phyloP scores from a whole-genome alignment of 2,797 vertebrate species.

The Eidolon dupreanum region DNA sequence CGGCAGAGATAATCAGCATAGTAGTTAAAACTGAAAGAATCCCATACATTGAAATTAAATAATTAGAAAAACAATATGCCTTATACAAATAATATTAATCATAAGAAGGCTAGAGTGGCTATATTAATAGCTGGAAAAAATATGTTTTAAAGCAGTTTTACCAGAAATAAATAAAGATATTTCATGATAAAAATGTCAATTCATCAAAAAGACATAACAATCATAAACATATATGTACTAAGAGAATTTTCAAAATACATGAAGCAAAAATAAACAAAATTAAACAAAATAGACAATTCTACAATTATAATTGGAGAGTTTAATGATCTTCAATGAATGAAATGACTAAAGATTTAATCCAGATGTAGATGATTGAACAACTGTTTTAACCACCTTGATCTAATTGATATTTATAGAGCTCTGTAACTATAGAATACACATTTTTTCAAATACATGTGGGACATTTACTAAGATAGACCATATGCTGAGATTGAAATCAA shows the following conservation, averaged over 20 bases:
- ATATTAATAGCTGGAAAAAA: neutral
- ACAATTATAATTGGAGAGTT: neutral
- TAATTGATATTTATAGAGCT: neutral
- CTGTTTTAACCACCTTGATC: neutral
- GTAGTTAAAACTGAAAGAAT: neutral
- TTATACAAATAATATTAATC: neutral
- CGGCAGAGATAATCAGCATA: neutral
- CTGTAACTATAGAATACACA: neutral
- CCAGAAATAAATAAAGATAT: neutral
- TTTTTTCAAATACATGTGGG: neutral
- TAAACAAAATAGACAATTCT: neutral
- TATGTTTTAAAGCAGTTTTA: neutral
- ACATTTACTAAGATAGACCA: neutral
- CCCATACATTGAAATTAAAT: neutral
- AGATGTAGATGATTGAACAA: neutral
- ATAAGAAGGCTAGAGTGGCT: neutral
- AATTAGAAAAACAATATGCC: neutral
- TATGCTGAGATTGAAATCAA: neutral
- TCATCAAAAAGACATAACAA: neutral
- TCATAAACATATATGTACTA: neutral
- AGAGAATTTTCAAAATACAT: neutral
- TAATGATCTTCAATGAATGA: neutral
- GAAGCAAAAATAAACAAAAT: neutral
- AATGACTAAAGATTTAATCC: neutral
- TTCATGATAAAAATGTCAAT: neutral